Evolutionary conservation across 1,140 invertebrate species (phyloP).

Genomic region (Drosophila truncata): DNA sequence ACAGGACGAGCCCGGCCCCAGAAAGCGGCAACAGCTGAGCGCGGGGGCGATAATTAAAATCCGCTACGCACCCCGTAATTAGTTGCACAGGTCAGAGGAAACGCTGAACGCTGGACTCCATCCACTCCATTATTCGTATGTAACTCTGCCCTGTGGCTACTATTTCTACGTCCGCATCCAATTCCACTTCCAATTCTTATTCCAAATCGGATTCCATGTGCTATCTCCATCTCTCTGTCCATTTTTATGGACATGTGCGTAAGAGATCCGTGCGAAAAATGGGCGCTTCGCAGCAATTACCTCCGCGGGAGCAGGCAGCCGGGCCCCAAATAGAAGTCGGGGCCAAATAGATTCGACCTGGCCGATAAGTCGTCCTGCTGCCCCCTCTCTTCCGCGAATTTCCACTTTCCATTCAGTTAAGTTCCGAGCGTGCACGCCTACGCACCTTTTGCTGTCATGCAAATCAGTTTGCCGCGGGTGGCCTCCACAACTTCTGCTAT

Average conservation of each 20-base stretch:
- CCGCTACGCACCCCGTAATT: constrained; percentile 79
- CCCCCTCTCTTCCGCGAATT: neutral
- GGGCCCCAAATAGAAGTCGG: constrained; percentile 27
- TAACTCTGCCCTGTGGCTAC: constrained; percentile 19
- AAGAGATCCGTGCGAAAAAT: constrained; percentile 84
- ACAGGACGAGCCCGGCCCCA: constrained; percentile 25
- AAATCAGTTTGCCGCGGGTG: constrained; percentile 70
- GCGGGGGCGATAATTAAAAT: constrained; percentile 75
- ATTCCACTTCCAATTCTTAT: constrained; percentile 54
- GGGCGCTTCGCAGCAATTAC: constrained; percentile 83
- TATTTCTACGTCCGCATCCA: constrained; percentile 1
- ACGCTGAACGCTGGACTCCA: constrained; percentile 30
- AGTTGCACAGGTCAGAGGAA: constrained; percentile 61
- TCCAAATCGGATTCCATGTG: constrained; percentile 24
- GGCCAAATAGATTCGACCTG: constrained; percentile 64
- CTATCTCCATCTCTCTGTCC: constrained; percentile 60
- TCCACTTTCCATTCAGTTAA: constrained; percentile 45
- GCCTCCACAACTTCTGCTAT: constrained; percentile 29
- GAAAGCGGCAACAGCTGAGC: constrained; percentile 70
- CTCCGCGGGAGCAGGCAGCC: constrained; percentile 46
- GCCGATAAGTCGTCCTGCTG: constrained; percentile 55
- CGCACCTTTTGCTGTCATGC: constrained; percentile 78
- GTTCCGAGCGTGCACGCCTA: constrained; percentile 65
- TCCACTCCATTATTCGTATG: constrained; percentile 28
- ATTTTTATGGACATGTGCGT: constrained; percentile 83